Base-by-base conservation (phyloP, 2,888 invertebrate genomes). In the Laothoe populi region DNA sequence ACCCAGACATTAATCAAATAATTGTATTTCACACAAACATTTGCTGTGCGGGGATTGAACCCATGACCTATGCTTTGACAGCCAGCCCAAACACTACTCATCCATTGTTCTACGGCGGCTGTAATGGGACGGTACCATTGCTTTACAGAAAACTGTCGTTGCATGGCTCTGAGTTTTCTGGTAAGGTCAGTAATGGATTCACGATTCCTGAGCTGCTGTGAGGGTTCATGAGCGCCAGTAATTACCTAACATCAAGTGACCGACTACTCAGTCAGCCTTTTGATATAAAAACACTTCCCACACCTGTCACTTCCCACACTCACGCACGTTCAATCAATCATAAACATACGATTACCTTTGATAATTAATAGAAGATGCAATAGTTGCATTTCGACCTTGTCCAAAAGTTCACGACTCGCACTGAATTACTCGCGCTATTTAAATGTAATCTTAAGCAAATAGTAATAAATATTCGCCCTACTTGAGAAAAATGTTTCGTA, bases 401-500 rank as follows among this genome's bases (percentile, higher is more conserved):
- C 7, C 26, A 26, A 49, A 49, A 49, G 49, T 26, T 31, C 49
- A 49, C 26, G 16, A 4, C 26, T 16, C 49, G 26, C 49, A 7
- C 48, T 2, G 24, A 26, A 26, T 16, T 48, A 23, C 48, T 48
- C 13, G 48, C 31, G 49, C 31, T 31, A 31, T 31, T 53, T 53
- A 19, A 35, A 53, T 53, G 35, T 53, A 53, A 53, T 53, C 4
- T 53, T 53, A 53, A 35, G 53, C 53, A 53, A 53, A 35, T 35
- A 31, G 4, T 35, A 35, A 35, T 53, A 31, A 53, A 35, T 49
- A 21, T 11, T 24, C 35, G 35, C 19, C 19, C 35, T 16, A 53
- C 11, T 31, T 19, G 4, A 53, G 31, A 26, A 49, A 26, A 31
- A 35, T 35, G n/a, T 53, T 53, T 35, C 35, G 19, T 19, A 53